These are phyloP conservation scores for Sinhomidia bicolor DNA, from an alignment of 2,888 invertebrate genomes.

Conservation along the genomic window DNA sequence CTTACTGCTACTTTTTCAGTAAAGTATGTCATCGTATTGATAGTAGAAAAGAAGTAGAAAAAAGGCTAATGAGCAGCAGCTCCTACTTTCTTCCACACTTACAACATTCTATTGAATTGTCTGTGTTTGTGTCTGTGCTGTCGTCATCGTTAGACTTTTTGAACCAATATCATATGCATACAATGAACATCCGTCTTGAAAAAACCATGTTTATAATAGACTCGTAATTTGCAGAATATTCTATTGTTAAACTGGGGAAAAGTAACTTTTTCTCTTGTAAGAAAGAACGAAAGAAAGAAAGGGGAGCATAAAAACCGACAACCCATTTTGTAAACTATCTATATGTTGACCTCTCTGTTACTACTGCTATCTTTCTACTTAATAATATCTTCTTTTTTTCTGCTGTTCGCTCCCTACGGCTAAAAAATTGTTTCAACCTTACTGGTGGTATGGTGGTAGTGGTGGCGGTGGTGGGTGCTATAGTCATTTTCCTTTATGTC, in stretches of 20 bases:
- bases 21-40: background rate
- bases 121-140: background rate
- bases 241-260: conserved; percentile 20
- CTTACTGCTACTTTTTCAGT: no score
- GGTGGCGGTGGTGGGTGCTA: no score
- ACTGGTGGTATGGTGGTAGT: no score
- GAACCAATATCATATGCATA: conserved; percentile 34
- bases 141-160: background rate
- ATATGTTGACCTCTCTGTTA: conserved; percentile 18
- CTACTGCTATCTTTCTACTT: background rate
- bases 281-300: no score
- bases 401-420: conserved; percentile 30
- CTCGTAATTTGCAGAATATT: conserved; percentile 63
- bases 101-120: no score
- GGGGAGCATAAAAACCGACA: conserved; percentile 11
- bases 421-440: conserved; percentile 30
- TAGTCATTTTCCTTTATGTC: conserved; percentile 29
- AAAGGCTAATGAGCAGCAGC: conserved; percentile 41
- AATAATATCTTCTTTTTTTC: conserved; percentile 9
- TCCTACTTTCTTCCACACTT: no score
- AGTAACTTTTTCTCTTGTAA: background rate
- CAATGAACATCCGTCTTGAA: conserved; percentile 33
- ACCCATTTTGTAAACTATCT: background rate
- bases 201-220: conserved; percentile 49
- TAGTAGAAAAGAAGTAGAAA: background rate